Evolutionary conservation across 2,113 vertebrate species (phyloP), one percentile per base, ranked within the genome.

Genomic region (Apaloderma vittatum): DNA sequence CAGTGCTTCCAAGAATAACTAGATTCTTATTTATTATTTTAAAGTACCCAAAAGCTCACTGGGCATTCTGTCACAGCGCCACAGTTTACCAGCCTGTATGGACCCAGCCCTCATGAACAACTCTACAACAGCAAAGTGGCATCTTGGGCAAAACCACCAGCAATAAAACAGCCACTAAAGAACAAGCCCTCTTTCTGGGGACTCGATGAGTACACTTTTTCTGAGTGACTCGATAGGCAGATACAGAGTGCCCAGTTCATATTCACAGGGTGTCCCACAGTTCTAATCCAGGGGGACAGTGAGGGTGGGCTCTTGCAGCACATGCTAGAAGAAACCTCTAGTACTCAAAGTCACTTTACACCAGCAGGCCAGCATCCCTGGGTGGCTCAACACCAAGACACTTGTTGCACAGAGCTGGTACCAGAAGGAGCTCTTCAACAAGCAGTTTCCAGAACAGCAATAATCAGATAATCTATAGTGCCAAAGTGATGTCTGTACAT

Each of bases 161-260:
- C 76, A 51, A 48, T 32, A 76, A 94, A 79, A 30, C 48, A 77
- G 6, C 18, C 48, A 29, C 40, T 27, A 40, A 58, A 36, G 51
- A 90, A 37, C 48, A 43, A 70, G 29, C 37, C 8, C 48, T 8
- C n/a, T 43, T 49, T 40, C 36, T 54, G 15, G 34, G 21, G 63
- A n/a, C 45, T 72, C 0, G 0, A 32, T 5, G 8, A 62, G n/a
- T n/a, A n/a, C n/a, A n/a, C n/a, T n/a, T n/a, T 40, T 40, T 40
- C 40, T 40, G 40, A 40, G 40, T 40, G 63, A n/a, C 45, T 72
- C 0, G 0, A n/a, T 5, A 8, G 58, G 36, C 21, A 70, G 58
- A 36, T 7, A n/a, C 22, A 46, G 61, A 43, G 20, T 45, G 29
- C 20, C 26, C 37, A 37, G 29, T 15, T 75, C 51, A 21, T 17